phyloP scores from a whole-genome alignment of 2,888 invertebrate species.

The Cyclophora punctaria region DNA sequence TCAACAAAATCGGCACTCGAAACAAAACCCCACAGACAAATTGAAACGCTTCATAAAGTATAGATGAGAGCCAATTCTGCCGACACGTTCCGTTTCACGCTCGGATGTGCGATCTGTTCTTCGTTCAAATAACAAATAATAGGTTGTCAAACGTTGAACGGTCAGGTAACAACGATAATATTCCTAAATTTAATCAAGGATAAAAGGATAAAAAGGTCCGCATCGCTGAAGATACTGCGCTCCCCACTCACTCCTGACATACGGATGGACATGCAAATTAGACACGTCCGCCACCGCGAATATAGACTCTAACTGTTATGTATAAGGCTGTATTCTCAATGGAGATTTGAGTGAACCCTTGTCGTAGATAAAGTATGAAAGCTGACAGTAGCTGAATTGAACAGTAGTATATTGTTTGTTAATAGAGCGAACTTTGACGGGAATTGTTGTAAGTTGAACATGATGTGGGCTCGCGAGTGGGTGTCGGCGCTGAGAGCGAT shows the following conservation, averaged over 20 bases:
- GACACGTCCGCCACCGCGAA: slow-evolving; percentile 10
- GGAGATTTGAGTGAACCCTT: slow-evolving; percentile 15
- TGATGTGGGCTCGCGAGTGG: no score
- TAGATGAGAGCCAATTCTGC: no score
- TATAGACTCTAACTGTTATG: slow-evolving; percentile 5
- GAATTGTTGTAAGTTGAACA: no score
- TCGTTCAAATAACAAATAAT: no score
- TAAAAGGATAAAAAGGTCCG: slow-evolving; percentile 30
- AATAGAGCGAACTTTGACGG: slow-evolving; percentile 4
- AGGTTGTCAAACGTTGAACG: not conserved
- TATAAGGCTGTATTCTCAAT: slow-evolving; percentile 11
- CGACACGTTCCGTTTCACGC: no score
- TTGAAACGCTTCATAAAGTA: no score
- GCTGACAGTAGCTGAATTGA: slow-evolving; percentile 32
- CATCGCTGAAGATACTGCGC: slow-evolving; percentile 22
- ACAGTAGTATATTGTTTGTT: slow-evolving; percentile 22
- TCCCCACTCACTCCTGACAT: slow-evolving; percentile 34
- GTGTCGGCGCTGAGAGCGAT: no score
- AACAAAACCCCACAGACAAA: no score
- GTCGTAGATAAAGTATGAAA: slow-evolving; percentile 25
- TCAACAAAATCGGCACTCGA: no score
- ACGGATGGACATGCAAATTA: slow-evolving; percentile 37
- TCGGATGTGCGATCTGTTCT: no score
- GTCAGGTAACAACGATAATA: slow-evolving; percentile 9
- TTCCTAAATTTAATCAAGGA: slow-evolving; percentile 17